Base-by-base conservation (phyloP, 2,113 vertebrate species). In the Copsychus sechellarum region DNA sequence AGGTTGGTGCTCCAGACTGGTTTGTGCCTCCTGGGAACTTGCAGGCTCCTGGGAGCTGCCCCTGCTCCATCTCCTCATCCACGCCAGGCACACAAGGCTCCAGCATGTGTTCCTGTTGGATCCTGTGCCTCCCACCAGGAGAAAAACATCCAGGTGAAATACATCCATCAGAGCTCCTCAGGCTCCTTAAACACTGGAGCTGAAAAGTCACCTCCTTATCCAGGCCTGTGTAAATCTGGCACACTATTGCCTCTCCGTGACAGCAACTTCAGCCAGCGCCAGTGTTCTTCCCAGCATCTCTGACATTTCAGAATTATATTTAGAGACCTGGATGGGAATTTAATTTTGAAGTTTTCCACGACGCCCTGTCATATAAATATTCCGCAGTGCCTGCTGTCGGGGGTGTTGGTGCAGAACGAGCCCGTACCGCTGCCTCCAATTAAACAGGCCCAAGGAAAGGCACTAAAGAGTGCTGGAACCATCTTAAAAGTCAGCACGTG, bases 261-360 rank as follows among this genome's bases (percentile, higher is more conserved):
- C 53, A 86, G 82, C 66, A 31, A 43, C 31, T 67, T 82, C 88
- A 29, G 4, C 34, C 9, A 0, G 47, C 1, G 7, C 90, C 87
- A 83, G 77, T n/a, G 0, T 71, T 78, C 82, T 74, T 86, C 88
- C 86, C 38, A 64, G 80, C 56, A 84, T 61, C 82, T 34, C 90
- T 92, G 80, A 93, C 88, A 93, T 93, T 96, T 94, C 80, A 42
- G 43, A 88, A 73, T 66, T 82, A 20, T 88, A 93, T 96, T 95
- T 92, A 90, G 92, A 86, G 93, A 71, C 77, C 86, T 92, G 80
- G 57, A 90, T 66, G 84, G 57, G 57, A 81, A 83, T 88, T 81
- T 71, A 43, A 83, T 73, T 81, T 77, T 40, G 69, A 88, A 71
- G 43, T 90, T 94, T 90, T 73, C 38, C 48, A 28, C 36, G 3